phyloP scores from a whole-genome alignment of 2,797 vertebrate genomes.

The Synanceia verrucosa region DNA sequence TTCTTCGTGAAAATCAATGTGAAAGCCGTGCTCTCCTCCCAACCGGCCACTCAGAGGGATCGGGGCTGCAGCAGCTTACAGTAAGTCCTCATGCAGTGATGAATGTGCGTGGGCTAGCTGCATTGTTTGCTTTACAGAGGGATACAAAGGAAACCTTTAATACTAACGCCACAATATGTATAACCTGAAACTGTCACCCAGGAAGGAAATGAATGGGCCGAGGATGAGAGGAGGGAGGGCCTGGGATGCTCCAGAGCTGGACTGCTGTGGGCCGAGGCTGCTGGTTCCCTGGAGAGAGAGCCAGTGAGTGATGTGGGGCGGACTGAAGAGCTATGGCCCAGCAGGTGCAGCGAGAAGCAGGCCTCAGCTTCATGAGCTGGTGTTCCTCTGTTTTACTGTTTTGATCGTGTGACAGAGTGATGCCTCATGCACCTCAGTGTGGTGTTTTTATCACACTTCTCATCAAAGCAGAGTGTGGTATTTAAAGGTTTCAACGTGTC shows the following conservation, averaged over 20 bases:
- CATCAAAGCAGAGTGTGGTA: neutral
- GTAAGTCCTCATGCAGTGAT: constrained; percentile 62
- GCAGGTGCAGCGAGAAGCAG: constrained; percentile 67
- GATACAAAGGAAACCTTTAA: constrained; percentile 62
- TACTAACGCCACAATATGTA: constrained; percentile 65
- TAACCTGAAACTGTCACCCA: constrained; percentile 81
- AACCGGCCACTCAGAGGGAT: constrained; percentile 59
- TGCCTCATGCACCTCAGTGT: neutral
- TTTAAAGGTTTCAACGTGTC: neutral
- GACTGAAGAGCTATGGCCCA: constrained; percentile 57
- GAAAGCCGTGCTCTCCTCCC: constrained; percentile 53
- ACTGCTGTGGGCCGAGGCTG: constrained; percentile 38
- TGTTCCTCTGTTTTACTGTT: constrained; percentile 7
- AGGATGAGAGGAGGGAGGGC: constrained; percentile 40
- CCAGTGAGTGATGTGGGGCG: constrained; percentile 67
- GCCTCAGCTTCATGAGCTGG: constrained; percentile 43
- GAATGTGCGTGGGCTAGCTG: constrained; percentile 65
- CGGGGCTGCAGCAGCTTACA: constrained; percentile 48
- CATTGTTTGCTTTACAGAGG: constrained; percentile 57
- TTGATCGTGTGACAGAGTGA: constrained; percentile 18
- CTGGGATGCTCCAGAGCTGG: constrained; percentile 35
- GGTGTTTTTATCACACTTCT: neutral
- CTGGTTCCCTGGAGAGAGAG: constrained; percentile 62
- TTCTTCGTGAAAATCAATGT: constrained; percentile 70
- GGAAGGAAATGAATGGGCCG: constrained; percentile 70